Conservation (phyloP, 2,113 vertebrate species). For the Speoplatyrhinus poulsoni region DNA sequence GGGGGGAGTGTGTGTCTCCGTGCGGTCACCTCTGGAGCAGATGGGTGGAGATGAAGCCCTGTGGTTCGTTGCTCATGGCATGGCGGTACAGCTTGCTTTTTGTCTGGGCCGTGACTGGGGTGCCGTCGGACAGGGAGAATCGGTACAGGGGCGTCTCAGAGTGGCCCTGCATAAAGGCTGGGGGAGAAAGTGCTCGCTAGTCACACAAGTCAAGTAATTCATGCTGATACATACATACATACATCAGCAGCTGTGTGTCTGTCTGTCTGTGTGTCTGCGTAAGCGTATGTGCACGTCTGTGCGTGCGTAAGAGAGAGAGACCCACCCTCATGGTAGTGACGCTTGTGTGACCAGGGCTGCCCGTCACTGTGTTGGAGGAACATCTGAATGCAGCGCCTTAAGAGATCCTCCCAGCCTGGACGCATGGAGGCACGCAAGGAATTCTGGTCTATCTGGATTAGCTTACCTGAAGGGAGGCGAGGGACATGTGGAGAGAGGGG, state of each 20-base stretch:
- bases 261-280: conserved; percentile 6
- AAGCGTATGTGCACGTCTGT: not conserved
- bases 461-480: conserved; percentile 81
- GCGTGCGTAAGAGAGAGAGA: conserved; percentile 9
- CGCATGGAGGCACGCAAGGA: conserved; percentile 93
- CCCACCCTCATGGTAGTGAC: conserved; percentile 95
- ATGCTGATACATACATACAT: conserved; percentile 2
- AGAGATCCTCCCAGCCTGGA: conserved; percentile 93
- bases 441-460: conserved; percentile 95
- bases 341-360: conserved; percentile 94
- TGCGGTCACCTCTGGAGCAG: conserved; percentile 87
- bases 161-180: conserved; percentile 89
- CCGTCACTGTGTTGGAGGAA: conserved; percentile 95
- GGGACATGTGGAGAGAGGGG: not conserved
- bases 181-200: conserved; percentile 14
- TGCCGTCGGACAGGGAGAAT: conserved; percentile 94
- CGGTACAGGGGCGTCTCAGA: conserved; percentile 92
- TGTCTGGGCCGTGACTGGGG: conserved; percentile 91
- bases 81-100: conserved; percentile 92
- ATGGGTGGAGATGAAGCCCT: conserved; percentile 88
- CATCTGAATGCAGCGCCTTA: conserved; percentile 93
- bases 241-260: not conserved
- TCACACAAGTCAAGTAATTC: not conserved
- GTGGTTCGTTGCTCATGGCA: conserved; percentile 86
- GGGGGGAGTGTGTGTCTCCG: too few relatives aligned